Evolutionary conservation across 2,113 vertebrate genomes (phyloP), one percentile per base, ranked within the genome.

Genomic region (Mugil cephalus): DNA sequence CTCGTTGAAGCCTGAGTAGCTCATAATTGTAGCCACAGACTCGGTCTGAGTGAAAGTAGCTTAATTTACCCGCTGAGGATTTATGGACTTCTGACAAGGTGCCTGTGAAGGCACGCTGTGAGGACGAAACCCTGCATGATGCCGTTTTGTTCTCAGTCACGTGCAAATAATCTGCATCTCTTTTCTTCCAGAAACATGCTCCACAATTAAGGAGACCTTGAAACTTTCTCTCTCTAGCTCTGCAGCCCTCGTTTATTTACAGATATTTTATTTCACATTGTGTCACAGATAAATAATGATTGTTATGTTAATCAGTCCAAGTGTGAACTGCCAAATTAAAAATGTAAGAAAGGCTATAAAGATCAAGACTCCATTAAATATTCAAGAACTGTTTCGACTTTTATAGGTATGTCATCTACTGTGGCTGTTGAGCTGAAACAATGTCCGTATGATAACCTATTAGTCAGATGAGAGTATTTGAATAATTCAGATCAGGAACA

Each of bases 1-100:
- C 82, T 91, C 79, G 89, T 88, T 89, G 56, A 55, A 74, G 80
- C 50, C 75, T 42, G 87, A 87, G 74, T 70, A 84, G 83, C 84
- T 90, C 88, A 84, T 89, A 81, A 85, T 75, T 76, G 78, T 76
- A 48, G 75, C 65, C 40, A 39, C 42, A 50, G 71, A 72, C 79
- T 55, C 71, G 59, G 79, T 68, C 68, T 56, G 77, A 8, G 53
- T 52, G 65, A 81, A 73, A 53, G 24, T 72, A 74, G 77, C 56
- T 46, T 59, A 40, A 70, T 82, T 84, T 55, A 56, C 52, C 46
- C 11, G 46, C 74, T 19, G 63, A 74, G 74, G 86, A 92, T 92
- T 92, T 92, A 90, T 85, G 70, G 76, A 85, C 74, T 80, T 74
- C 52, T 88, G 75, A 79, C 66, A 66, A 3, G 50, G 64, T 54